Conservation (phyloP, 2,113 vertebrate species). For the Chascanopsetta lugubris region DNA sequence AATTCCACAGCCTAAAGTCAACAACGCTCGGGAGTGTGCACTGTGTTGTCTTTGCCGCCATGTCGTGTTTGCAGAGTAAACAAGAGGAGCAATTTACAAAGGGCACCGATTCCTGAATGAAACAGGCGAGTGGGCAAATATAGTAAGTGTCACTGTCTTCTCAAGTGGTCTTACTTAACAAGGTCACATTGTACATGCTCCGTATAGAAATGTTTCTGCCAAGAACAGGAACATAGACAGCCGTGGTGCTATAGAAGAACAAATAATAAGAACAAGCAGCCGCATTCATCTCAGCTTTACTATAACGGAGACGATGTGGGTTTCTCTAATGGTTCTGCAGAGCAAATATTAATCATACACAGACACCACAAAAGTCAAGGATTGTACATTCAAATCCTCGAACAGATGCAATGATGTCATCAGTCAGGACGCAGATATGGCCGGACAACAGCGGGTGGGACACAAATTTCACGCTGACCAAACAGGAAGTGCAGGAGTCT, state of each 20-base stretch:
- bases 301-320: constrained; percentile 1
- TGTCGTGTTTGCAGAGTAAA: constrained; percentile 1
- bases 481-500: constrained; percentile 58
- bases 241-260: not conserved
- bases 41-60: not conserved
- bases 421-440: constrained; percentile 17
- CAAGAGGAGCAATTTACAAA: not conserved
- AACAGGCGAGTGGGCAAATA: constrained; percentile 4
- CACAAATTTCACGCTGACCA: constrained; percentile 43
- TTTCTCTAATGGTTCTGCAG: constrained; percentile 7
- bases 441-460: constrained; percentile 22
- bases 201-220: constrained; percentile 25
- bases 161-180: constrained; percentile 16
- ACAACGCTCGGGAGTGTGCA: constrained; percentile 11
- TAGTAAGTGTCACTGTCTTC: constrained; percentile 16
- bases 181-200: constrained; percentile 22
- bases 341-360: not conserved
- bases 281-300: not conserved
- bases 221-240: constrained; percentile 9
- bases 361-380: not conserved
- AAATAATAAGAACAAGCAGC: constrained; percentile 2
- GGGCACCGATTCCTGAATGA: not conserved
- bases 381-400: constrained; percentile 3
- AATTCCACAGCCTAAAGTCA: constrained; percentile 10
- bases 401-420: constrained; percentile 5